Evolutionary conservation across 2,888 invertebrate genomes (phyloP).

Genomic region (Punctoribates punctum): DNA sequence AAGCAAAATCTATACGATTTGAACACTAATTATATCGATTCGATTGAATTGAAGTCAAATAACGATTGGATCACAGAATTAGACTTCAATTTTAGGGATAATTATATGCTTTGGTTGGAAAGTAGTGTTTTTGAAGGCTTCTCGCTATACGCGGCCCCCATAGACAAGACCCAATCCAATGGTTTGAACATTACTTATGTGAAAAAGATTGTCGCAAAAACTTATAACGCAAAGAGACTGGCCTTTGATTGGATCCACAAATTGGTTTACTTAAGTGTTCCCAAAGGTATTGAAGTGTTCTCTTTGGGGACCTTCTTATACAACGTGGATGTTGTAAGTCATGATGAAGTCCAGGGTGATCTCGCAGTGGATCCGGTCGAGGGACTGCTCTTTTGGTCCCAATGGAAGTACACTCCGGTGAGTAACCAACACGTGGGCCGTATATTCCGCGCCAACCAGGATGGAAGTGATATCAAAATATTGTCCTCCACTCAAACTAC

Average conservation of each 20-base stretch:
- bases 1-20: neutral
- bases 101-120: slow-evolving; percentile 17
- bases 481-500: neutral
- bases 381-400: neutral
- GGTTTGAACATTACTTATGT: neutral
- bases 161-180: neutral
- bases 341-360: neutral
- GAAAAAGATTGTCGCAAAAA: neutral
- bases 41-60: neutral
- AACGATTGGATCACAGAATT: slow-evolving; percentile 17
- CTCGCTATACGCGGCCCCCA: neutral
- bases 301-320: neutral
- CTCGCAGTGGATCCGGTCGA: neutral
- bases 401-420: neutral
- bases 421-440: neutral
- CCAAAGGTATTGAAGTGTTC: neutral
- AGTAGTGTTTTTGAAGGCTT: slow-evolving; percentile 2
- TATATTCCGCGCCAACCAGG: neutral
- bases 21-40: slow-evolving; percentile 5
- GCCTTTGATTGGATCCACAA: slow-evolving; percentile 1
- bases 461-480: neutral
- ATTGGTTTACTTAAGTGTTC: neutral
- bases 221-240: neutral
- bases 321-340: neutral
- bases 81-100: neutral